Evolutionary conservation across 1,140 invertebrate species (phyloP), one percentile per base, ranked within the genome.

Genomic region (Holcopasites calliopsidis): DNA sequence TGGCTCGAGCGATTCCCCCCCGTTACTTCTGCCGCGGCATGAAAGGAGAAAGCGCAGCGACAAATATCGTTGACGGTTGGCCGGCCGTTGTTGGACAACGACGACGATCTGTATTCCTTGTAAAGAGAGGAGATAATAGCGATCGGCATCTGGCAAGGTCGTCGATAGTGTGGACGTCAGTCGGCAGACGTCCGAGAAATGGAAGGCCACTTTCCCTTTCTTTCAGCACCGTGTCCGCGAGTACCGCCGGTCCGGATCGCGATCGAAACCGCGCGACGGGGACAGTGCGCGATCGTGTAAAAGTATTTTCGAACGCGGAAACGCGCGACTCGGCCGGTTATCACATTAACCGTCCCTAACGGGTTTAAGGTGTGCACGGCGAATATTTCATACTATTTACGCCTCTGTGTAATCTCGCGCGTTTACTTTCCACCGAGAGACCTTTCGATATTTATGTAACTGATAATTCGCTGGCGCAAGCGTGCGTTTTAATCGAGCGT

Each of bases 181-280:
- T 50, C 35, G 31, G 26, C 33, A 61, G 54, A 61, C 74, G 66
- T 35, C 57, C 60, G 64, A 75, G 73, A 75, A 75, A 69, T 69
- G 73, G 73, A 75, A 75, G 73, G 73, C 73, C 73, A 26, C 73
- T 75, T 75, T 75, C 65, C 73, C 73, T 75, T 75, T 75, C 73
- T 75, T 58, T 75, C 65, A 57, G 69, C 73, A 60, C 69, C 47
- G 21, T 18, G 13, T 13, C 16, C 58, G 28, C 31, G 10, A 8
- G 16, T 38, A 26, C 35, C 52, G 47, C 28, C 26, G 33, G 26
- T 26, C 26, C 16, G 18, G 26, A 18, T 35, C 13, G 16, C 10
- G 23, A 38, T 57, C 18, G 28, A 38, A n/a, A n/a, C n/a, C n/a
- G n/a, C n/a, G n/a, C n/a, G n/a, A n/a, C n/a, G n/a, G n/a, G n/a